phyloP scores from a whole-genome alignment of 2,888 invertebrate species.

The Peribatodes rhomboidaria region DNA sequence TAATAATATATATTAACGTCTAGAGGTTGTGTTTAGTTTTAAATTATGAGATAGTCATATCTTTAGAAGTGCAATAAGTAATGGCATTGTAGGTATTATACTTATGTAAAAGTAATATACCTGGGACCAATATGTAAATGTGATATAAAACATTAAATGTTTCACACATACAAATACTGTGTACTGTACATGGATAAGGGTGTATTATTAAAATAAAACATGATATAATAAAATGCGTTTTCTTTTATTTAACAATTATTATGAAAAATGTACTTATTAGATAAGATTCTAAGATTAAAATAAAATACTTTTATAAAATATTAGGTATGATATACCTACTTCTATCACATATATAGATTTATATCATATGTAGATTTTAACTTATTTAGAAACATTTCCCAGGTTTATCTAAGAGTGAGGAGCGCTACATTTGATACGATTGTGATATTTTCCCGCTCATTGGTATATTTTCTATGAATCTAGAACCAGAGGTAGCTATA shows the following conservation, averaged over 20 bases:
- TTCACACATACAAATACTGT: conserved; percentile 50
- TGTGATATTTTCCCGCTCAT: too few species aligned
- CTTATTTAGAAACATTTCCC: too few species aligned
- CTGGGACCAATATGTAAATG: conserved; percentile 56
- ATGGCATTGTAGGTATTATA: conserved; percentile 10
- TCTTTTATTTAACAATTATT: conserved; percentile 29
- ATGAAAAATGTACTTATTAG: background rate
- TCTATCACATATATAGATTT: too few species aligned
- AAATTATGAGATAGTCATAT: conserved; percentile 44
- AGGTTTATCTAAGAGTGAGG: too few species aligned
- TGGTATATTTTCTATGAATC: too few species aligned
- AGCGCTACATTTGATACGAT: too few species aligned
- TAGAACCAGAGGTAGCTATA: too few species aligned
- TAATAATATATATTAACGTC: conserved; percentile 50
- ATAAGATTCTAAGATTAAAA: background rate
- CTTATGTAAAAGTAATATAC: conserved; percentile 5
- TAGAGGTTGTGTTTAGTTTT: conserved; percentile 66
- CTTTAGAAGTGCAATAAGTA: conserved; percentile 54
- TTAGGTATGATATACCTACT: too few species aligned
- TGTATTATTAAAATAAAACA: conserved; percentile 56
- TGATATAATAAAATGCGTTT: conserved; percentile 16
- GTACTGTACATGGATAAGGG: conserved; percentile 55
- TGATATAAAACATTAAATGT: conserved; percentile 57
- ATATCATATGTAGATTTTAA: too few species aligned
- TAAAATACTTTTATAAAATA: background rate